phyloP scores from a whole-genome alignment of 2,888 invertebrate species.

The Octonoba sinensis region DNA sequence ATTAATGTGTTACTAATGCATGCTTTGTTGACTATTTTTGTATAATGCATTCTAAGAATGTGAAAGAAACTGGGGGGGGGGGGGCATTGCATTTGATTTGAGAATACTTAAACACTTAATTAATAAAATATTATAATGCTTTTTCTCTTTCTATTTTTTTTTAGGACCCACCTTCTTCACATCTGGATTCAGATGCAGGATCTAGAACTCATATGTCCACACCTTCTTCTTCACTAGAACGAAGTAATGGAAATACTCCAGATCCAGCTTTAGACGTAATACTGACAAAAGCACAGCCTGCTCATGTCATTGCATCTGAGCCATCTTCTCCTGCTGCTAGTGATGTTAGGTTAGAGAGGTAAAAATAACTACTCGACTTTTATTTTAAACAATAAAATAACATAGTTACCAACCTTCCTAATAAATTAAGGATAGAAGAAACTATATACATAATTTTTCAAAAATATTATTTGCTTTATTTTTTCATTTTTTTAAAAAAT shows the following conservation, averaged over 20 bases:
- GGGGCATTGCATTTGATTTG: no score
- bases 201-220: conserved; percentile 64
- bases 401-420: background rate
- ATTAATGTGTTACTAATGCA: no score
- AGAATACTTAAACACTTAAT: background rate
- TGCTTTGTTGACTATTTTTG: no score
- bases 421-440: background rate
- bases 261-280: conserved; percentile 66
- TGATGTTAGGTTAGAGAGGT: conserved; percentile 73
- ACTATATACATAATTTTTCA: no score
- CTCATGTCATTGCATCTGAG: conserved; percentile 77
- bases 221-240: conserved; percentile 66
- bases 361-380: conserved; percentile 70
- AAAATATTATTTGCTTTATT: no score
- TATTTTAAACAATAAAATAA: background rate
- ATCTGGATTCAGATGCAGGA: conserved; percentile 55
- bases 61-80: no score
- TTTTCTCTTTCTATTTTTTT: background rate
- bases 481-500: no score
- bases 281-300: conserved; percentile 76
- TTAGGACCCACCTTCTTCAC: conserved; percentile 59
- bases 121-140: background rate
- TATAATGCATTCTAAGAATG: no score
- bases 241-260: conserved; percentile 60
- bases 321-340: conserved; percentile 73